A percentile compares a stretch with the other conserved stretches of the same genome.
These are phyloP conservation scores for Antennarius striatus DNA, from an alignment of 2,113 vertebrate species.

Conservation along the genomic window DNA sequence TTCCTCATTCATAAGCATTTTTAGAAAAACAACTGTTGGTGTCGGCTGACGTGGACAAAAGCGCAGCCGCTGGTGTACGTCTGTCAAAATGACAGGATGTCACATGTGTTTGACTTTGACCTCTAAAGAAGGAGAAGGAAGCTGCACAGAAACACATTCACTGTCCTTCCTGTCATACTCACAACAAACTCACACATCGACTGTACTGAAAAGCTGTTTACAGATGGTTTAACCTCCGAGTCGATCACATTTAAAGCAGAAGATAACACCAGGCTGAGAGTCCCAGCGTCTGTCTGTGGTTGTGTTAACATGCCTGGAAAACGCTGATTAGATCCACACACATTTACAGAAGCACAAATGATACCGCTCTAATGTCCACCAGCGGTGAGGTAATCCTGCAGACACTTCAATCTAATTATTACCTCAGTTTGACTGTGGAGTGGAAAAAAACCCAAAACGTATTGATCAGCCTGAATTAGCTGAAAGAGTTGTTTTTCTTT, in stretches of 20 bases:
- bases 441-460: constrained; percentile 28
- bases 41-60: constrained; percentile 27
- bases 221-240: constrained; percentile 9
- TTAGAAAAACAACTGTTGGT: constrained; percentile 4
- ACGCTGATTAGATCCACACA: constrained; percentile 52
- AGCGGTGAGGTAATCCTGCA: constrained; percentile 58
- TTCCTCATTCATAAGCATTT: too few species aligned
- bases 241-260: constrained; percentile 17
- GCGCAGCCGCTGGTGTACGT: constrained; percentile 20
- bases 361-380: constrained; percentile 31
- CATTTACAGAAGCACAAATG: constrained; percentile 34
- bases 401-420: constrained; percentile 51
- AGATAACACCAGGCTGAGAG: constrained; percentile 1
- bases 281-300: constrained; percentile 23
- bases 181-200: constrained; percentile 1
- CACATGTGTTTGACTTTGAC: constrained; percentile 50
- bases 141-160: constrained; percentile 9
- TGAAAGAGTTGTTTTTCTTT: not conserved
- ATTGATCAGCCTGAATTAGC: constrained; percentile 3
- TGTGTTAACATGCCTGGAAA: constrained; percentile 48
- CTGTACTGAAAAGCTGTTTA: not conserved
- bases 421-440: constrained; percentile 31
- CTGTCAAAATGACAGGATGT: constrained; percentile 52
- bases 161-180: constrained; percentile 7
- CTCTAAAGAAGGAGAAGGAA: constrained; percentile 36